phyloP scores from a whole-genome alignment of 2,797 vertebrate species.

The Staurois parvus region DNA sequence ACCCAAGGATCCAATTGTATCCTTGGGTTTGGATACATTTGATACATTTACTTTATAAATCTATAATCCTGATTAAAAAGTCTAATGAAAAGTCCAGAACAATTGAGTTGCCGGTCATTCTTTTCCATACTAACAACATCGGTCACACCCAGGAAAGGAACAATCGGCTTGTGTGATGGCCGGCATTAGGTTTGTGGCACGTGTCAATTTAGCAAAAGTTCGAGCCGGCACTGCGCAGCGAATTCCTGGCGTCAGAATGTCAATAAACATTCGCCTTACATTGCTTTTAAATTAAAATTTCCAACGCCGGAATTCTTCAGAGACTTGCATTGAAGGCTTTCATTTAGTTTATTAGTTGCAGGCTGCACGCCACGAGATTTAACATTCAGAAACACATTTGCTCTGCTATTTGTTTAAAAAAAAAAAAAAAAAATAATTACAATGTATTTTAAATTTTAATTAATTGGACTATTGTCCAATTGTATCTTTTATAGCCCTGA shows the following conservation, averaged over 20 bases:
- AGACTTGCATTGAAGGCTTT: slow-evolving; percentile 37
- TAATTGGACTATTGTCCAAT: neutral
- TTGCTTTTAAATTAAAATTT: slow-evolving; percentile 50
- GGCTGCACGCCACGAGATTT: neutral
- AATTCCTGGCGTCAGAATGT: slow-evolving; percentile 10
- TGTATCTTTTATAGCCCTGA: neutral
- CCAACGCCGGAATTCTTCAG: slow-evolving; percentile 18
- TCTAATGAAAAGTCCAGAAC: no score
- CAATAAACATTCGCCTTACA: slow-evolving; percentile 42
- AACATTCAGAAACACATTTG: slow-evolving; percentile 3
- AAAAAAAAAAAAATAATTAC: slow-evolving; percentile 1
- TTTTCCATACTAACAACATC: no score
- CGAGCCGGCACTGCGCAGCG: neutral
- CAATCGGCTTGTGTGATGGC: neutral
- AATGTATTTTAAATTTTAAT: slow-evolving; percentile 11
- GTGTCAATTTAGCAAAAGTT: neutral
- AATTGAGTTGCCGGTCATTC: no score
- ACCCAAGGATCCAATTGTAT: no score
- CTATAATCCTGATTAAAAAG: no score
- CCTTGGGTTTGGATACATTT: no score
- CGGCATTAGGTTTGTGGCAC: neutral
- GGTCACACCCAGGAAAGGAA: neutral
- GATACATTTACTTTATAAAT: no score
- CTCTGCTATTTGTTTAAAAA: neutral
- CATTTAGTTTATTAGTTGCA: slow-evolving; percentile 35